Base-by-base conservation (phyloP, 2,113 vertebrate genomes). In the Platichthys stellatus region DNA sequence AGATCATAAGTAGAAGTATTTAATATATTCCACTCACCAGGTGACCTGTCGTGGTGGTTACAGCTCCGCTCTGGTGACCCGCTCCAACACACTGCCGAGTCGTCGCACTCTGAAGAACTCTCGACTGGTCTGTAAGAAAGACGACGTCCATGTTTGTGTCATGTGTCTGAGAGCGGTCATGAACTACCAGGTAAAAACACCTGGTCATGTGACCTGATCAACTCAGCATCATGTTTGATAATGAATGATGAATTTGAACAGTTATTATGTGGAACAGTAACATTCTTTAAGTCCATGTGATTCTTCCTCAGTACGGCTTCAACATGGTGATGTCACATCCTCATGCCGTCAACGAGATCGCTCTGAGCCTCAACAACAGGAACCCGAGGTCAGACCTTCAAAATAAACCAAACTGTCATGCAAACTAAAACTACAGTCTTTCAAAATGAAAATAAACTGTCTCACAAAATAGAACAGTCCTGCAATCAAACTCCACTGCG, bases 301-400 rank as follows among this genome's bases (percentile, higher is more conserved):
- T 21, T 76, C 54, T 57, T 75, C 74, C 85, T 47, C 85, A 99
- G 98, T 99, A 99, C 0, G 98, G 97, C 13, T 99, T 99, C 94
- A 99, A 99, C 86, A 98, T 99, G 98, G 98, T 99, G 43, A 99
- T 99, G 98, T 98, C 97, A 0, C 98, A 99, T 20, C 97, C 96
- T 0, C 97, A 98, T 8, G 97, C 97, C 1, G 98, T 99, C 38
- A 99, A 99, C 0, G 98, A 99, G 88, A 99, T 99, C 53, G 97
- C 97, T 43, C 94, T 98, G 7, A 99, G 97, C 38, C 86, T 99
- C 58, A 99, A 99, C 95, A 99, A 98, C 94, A 96, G 97, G 89
- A 99, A 98, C 74, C 97, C 97, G 83, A 97, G 98, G 98, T 98
- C 90, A 94, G 92, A 45, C 14, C 38, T 20, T 18, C 35, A 43